These are phyloP conservation scores for Sprattus sprattus DNA, from an alignment of 2,113 vertebrate genomes.

Conservation along the genomic window DNA sequence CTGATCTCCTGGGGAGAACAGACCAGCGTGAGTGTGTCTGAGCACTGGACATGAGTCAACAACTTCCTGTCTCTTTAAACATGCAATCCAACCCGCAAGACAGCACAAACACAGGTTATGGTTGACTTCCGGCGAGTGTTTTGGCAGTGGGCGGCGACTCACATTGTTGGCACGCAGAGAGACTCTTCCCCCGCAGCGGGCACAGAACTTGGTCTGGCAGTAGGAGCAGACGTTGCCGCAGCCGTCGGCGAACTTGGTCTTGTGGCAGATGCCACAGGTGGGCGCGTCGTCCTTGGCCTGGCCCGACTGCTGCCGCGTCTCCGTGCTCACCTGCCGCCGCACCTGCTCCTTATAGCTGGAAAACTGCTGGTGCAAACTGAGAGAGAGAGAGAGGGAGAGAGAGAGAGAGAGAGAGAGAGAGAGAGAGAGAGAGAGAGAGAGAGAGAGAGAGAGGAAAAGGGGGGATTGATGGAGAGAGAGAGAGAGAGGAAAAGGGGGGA, in stretches of 20 bases:
- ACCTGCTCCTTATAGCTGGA: constrained; percentile 97
- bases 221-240: constrained; percentile 97
- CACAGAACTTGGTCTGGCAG: constrained; percentile 98
- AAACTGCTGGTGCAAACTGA: constrained; percentile 95
- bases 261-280: constrained; percentile 95
- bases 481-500: not conserved
- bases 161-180: constrained; percentile 94
- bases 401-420: not conserved
- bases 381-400: constrained; percentile 61
- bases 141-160: constrained; percentile 51
- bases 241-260: constrained; percentile 98
- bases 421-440: not conserved
- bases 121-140: not conserved
- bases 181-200: constrained; percentile 93
- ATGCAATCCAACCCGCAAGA: not conserved
- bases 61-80: not conserved
- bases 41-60: not conserved
- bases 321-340: constrained; percentile 76
- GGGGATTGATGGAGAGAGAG: not conserved
- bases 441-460: no score
- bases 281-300: constrained; percentile 95
- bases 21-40: not conserved
- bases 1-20: not conserved
- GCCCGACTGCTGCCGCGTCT: constrained; percentile 71
- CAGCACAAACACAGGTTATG: not conserved